Conservation (phyloP, 2,113 vertebrate genomes). For the Seriola aureovittata region DNA sequence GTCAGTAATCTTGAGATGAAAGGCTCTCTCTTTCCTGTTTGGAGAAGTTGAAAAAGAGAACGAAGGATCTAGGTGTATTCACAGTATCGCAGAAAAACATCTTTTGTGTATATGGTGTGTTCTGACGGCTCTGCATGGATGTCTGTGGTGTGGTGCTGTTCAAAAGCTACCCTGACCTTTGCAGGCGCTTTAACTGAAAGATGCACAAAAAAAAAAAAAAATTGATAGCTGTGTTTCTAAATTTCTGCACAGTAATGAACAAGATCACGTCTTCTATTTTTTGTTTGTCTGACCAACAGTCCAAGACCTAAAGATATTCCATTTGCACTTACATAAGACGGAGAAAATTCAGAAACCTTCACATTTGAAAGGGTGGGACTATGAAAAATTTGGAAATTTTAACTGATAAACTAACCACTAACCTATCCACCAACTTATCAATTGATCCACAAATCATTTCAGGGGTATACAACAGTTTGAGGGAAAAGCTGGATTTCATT, state of each 20-base stretch:
- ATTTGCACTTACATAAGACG: not conserved
- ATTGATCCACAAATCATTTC: not conserved
- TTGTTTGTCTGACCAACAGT: no score
- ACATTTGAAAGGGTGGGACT: not conserved
- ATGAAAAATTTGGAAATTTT: not conserved
- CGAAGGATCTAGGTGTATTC: not conserved
- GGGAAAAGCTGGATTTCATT: constrained; percentile 44
- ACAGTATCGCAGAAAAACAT: not conserved
- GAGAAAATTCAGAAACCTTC: not conserved
- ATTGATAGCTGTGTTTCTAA: not conserved
- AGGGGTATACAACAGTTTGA: not conserved
- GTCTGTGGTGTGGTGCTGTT: not conserved
- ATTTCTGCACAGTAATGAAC: not conserved
- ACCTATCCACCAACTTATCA: not conserved
- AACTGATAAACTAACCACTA: not conserved
- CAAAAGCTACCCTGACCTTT: not conserved
- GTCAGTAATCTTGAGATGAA: not conserved
- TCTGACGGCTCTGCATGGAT: not conserved
- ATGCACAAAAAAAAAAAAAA: not conserved
- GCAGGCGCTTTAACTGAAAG: not conserved
- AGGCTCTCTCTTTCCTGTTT: not conserved
- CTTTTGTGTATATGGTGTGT: not conserved
- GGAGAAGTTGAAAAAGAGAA: not conserved
- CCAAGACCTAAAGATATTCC: no score
- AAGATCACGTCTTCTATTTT: no score